Evolutionary conservation across 2,113 vertebrate species (phyloP).

Genomic region (Azemiops feae): DNA sequence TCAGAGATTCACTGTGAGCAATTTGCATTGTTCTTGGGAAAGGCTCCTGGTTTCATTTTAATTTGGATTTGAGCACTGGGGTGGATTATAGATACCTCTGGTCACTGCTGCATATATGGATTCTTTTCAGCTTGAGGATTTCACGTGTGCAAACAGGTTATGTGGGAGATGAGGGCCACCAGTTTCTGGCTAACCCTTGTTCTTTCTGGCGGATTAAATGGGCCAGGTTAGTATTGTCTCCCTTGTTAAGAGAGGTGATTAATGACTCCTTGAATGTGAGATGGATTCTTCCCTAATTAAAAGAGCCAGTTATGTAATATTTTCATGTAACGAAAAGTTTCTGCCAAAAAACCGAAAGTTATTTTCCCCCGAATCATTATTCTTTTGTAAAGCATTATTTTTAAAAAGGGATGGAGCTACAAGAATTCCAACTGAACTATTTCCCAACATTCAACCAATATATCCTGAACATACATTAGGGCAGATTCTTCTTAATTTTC

Average conservation of each 20-base stretch:
- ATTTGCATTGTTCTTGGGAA: not conserved
- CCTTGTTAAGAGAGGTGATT: not conserved
- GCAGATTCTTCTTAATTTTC: not conserved
- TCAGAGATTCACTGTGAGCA: not conserved
- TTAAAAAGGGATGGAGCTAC: not conserved
- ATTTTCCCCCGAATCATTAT: not conserved
- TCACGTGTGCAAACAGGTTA: not conserved
- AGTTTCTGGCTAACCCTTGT: not conserved
- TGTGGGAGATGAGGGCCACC: not conserved
- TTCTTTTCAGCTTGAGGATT: not conserved
- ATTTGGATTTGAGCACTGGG: not conserved
- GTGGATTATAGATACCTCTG: not conserved
- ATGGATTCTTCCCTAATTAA: not conserved
- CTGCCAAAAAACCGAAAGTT: not conserved
- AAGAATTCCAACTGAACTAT: not conserved
- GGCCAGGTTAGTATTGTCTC: not conserved
- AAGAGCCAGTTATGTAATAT: not conserved
- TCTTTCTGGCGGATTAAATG: not conserved
- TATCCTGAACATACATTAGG: not conserved
- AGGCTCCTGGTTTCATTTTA: not conserved
- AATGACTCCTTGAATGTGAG: not conserved
- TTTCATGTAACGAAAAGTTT: not conserved
- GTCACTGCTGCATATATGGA: not conserved
- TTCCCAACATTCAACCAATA: not conserved
- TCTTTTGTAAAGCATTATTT: not conserved